Evolutionary conservation across 37 sponge, comb jelly and placozoan species (phyloP), one percentile per base, ranked within the genome.

Genomic region (Sycon ciliatum): DNA sequence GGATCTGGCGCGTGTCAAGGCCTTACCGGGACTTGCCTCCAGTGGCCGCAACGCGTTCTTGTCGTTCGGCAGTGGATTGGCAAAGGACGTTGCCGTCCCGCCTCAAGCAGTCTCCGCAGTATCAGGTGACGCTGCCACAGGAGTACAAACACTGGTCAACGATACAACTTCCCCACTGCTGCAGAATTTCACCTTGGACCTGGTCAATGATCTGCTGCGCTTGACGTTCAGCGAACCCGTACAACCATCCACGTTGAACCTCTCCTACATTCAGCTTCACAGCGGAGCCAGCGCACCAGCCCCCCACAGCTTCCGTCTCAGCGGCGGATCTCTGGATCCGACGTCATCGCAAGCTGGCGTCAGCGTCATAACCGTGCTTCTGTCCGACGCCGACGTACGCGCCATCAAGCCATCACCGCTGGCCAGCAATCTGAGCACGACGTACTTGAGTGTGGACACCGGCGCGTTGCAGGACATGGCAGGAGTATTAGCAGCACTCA

Each of bases 141-240:
- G 87, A 0, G 86, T 87, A 1, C 49, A 65, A 32, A 32, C 39
- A 0, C 76, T 87, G 24, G 55, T 77, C 26, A 6, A 49, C 0
- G 93, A 92, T 76, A 37, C 16, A 22, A 33, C 68, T 11, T 32
- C 75, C 36, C 93, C 93, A 16, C 28, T 20, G n/a, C 78, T 87
- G 6, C 3, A 32, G 18, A 62, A 32, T 22, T 77, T 65, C 13
- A 73, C 78, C 9, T 76, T 92, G 40, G 70, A 92, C 42, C 67
- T 92, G 66, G 72, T 85, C 34, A 85, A 62, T 73, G 83, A 78
- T 1, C 76, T 79, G 16, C 73, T 92, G 13, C 68, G 58, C n/a
- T 55, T 92, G 23, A 79, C 72, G 0, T 92, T 92, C 73, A 76
- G 85, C 61, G 88, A 92, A 28, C 89, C 93, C 11, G 80, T 92